Evolutionary conservation across 2,113 vertebrate genomes (phyloP), one percentile per base, ranked within the genome.

Genomic region (Salvelinus fontinalis): DNA sequence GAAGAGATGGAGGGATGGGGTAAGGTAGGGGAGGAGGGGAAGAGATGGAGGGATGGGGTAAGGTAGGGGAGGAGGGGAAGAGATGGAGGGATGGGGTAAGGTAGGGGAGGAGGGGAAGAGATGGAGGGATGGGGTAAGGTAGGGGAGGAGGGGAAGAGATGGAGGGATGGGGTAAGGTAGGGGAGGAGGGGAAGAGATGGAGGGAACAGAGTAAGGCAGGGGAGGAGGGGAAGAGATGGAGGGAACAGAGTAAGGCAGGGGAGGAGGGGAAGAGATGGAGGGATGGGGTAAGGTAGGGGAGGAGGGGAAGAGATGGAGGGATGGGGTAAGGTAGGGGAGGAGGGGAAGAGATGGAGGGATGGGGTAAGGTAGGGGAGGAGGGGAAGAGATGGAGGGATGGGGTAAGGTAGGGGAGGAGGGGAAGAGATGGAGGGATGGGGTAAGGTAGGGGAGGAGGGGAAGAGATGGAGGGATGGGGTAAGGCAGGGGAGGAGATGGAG

Each of bases 301-400:
- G 2, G 9, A 22, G 20, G 16, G 0, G 31, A 51, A 2, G 29
- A 20, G 26, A 67, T 51, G 49, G 3, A 16, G 49, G 49, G 49
- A 13, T 0, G 0, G 0, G 18, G 2, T 12, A 14, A 13, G n/a
- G 12, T 0, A 18, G 4, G 27, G 11, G 12, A 0, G 2, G 26
- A 24, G 2, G 11, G 1, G 4, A 24, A 13, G 64, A 27, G 75
- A 73, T 12, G 64, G 16, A 27, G 62, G 69, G 74, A 62, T 60
- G 34, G 78, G 20, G 67, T 20, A 34, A 12, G 60, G 76, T 26
- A 73, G 74, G 51, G 66, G 39, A 77, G 73, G 69, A 31, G n/a
- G n/a, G n/a, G n/a, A n/a, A n/a, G n/a, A n/a, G 51, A 60, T 74
- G 64, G 29, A 59, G 49, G n/a, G n/a, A n/a, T 59, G 5, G 62